A percentile compares a stretch with the other conserved stretches of the same genome.
phyloP scores from a whole-genome alignment of 2,113 vertebrate species.

The Antennarius striatus region DNA sequence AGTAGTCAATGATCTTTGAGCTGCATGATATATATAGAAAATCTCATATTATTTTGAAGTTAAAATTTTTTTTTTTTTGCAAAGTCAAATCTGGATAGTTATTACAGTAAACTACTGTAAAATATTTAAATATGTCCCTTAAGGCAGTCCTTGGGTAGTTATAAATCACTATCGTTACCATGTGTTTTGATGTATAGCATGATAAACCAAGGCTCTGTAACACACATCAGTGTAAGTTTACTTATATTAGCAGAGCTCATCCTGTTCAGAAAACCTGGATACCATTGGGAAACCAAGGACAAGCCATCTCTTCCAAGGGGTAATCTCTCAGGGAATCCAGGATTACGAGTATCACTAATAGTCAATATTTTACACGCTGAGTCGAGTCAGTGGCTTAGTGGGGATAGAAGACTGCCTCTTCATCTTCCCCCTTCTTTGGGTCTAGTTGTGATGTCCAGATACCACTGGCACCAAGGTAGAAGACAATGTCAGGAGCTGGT shows the following conservation, averaged over 20 bases:
- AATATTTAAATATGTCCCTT: too few relatives aligned
- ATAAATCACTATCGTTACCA: too few relatives aligned
- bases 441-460: constrained; percentile 17
- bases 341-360: constrained; percentile 59
- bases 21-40: too few relatives aligned
- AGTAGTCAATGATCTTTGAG: too few relatives aligned
- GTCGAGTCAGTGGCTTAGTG: constrained; percentile 34
- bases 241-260: constrained; percentile 48
- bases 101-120: too few relatives aligned
- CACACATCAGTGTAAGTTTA: constrained; percentile 27
- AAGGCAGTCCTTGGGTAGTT: too few relatives aligned
- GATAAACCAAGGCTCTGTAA: constrained; percentile 17
- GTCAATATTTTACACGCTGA: constrained; percentile 53
- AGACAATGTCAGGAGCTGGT: constrained; percentile 7
- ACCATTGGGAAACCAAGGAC: constrained; percentile 27
- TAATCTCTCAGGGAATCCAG: constrained; percentile 63
- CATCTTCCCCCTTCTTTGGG: constrained; percentile 6
- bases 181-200: constrained; percentile 37
- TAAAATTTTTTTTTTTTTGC: too few relatives aligned
- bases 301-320: constrained; percentile 46
- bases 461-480: constrained; percentile 1
- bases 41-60: too few relatives aligned
- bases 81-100: too few relatives aligned
- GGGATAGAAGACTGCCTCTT: constrained; percentile 30
- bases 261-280: constrained; percentile 53